These are phyloP conservation scores for Gorsachius magnificus DNA, from an alignment of 2,797 vertebrate genomes.

Conservation along the genomic window DNA sequence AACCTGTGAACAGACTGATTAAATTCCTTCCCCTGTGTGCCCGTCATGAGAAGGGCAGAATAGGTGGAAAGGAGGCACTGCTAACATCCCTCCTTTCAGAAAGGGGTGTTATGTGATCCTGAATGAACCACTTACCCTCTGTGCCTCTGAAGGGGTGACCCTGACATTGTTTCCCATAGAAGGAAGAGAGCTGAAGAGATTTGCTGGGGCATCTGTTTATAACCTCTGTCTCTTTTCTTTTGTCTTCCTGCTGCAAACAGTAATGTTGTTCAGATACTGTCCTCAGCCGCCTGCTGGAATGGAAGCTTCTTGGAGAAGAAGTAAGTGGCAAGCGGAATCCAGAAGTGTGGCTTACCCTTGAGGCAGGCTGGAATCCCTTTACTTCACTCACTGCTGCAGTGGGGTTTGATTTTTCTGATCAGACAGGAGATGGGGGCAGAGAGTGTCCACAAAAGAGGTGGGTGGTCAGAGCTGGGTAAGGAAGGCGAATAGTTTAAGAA, in stretches of 20 bases:
- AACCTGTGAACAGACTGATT: background rate
- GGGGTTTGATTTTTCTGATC: background rate
- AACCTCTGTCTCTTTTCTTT: background rate
- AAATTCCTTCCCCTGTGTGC: background rate
- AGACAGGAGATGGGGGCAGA: background rate
- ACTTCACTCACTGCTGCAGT: background rate
- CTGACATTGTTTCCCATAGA: background rate
- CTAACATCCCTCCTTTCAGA: background rate
- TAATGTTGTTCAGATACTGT: conserved; percentile 89
- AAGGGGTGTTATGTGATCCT: background rate
- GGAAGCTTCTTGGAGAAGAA: conserved; percentile 97
- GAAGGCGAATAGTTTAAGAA: background rate
- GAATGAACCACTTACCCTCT: background rate
- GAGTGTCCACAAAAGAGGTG: background rate
- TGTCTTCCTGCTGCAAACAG: conserved; percentile 71
- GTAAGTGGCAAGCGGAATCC: conserved; percentile 73
- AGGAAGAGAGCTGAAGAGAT: background rate
- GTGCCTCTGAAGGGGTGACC: background rate
- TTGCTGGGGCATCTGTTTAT: background rate
- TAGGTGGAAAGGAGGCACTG: background rate
- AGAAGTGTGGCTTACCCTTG: background rate
- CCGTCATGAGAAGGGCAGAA: background rate
- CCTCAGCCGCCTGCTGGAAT: conserved; percentile 96
- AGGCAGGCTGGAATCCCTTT: background rate
- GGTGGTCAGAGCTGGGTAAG: background rate